Conservation (phyloP, 2,888 invertebrate species). For the Rhorus exstirpatorius region DNA sequence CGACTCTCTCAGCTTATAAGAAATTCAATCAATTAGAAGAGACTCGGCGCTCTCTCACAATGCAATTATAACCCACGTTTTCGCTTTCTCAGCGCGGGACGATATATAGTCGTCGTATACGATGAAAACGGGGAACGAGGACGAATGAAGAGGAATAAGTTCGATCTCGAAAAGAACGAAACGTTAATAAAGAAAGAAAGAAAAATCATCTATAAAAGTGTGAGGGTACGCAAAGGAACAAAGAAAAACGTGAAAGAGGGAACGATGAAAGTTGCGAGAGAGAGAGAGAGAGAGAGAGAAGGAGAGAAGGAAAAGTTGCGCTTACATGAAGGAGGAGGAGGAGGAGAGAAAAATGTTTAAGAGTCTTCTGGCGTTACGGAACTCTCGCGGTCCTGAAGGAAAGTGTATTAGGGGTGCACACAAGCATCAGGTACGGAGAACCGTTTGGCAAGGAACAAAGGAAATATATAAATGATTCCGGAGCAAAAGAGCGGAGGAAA, state of each 20-base stretch:
- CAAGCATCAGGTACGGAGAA: not conserved
- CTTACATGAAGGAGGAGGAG: no score
- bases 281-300: no score
- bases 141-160: not conserved
- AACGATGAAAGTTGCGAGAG: constrained; percentile 11
- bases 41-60: constrained; percentile 15
- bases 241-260: not conserved
- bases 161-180: constrained; percentile 1
- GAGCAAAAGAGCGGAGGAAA: constrained; percentile 20
- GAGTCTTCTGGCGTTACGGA: not conserved
- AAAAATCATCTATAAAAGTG: constrained; percentile 1
- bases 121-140: constrained; percentile 3
- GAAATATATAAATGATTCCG: constrained; percentile 60
- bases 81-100: constrained; percentile 22
- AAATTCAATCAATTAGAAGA: constrained; percentile 64
- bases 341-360: not conserved
- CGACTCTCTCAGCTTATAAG: constrained; percentile 54
- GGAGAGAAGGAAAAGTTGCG: constrained; percentile 19
- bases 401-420: not conserved
- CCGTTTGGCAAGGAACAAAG: constrained; percentile 57
- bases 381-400: constrained; percentile 43
- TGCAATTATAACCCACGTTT: constrained; percentile 57
- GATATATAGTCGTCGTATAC: constrained; percentile 13
- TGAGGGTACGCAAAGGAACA: constrained; percentile 4
- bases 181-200: not conserved